Evolutionary conservation across 2,113 vertebrate genomes (phyloP), one percentile per base, ranked within the genome.

Genomic region (Nesoenas mayeri): DNA sequence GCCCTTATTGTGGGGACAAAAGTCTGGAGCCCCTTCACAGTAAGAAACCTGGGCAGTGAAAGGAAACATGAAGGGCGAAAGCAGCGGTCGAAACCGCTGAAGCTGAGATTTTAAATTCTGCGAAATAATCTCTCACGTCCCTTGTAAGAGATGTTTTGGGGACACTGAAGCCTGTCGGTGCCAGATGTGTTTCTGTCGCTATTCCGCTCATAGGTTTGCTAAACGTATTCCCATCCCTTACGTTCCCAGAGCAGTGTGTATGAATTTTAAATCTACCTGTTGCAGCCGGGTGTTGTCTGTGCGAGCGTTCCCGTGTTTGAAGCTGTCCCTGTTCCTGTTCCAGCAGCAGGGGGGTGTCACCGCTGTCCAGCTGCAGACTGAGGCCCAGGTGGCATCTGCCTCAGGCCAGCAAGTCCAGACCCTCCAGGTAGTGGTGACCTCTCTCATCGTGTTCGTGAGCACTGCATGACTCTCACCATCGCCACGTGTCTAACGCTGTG

Each of bases 371-470:
- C 97, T 99, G 98, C 99, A 99, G 98, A 99, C 99, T 97, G 99
- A 99, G 98, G 98, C 99, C 74, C 99, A 99, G 73, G 99, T 99
- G 97, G 99, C 98, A 98, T 98, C 99, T 56, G 99, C 99, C 98
- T 99, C 99, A 96, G 99, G 99, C 98, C 99, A 99, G 99, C 99
- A 99, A 98, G 99, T 99, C 98, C 99, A 99, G 98, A 99, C 99
- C 97, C 99, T 99, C 98, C 99, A 99, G 99, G 99, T 99, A 99
- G 99, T 99, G 99, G 99, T 99, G 98, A 98, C 97, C 98, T 96
- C 98, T 98, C 99, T 98, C 96, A 97, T 95, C 89, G 90, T 97
- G 91, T 97, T 95, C 94, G 95, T 97, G 97, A 98, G 97, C 98
- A 91, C 97, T 98, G 98, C 98, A 98, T 98, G 98, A 94, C 92